Evolutionary conservation across 2,888 invertebrate genomes (phyloP).

Genomic region (Stegophylla sp.): DNA sequence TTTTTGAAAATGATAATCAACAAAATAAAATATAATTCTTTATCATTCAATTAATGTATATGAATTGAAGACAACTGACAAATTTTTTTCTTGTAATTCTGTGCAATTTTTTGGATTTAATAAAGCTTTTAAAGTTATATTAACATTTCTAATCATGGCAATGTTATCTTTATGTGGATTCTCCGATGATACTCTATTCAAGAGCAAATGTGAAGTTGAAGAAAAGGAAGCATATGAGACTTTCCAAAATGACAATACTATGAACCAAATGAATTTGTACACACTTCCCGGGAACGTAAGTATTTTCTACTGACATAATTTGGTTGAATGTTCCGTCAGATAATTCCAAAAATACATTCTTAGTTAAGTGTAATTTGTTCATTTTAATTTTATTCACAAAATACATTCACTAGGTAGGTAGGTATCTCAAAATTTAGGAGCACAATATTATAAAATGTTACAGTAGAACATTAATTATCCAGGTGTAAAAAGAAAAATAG

Average conservation of each 20-base stretch:
- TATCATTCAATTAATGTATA: slow-evolving; percentile 12
- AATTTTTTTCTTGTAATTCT: neutral
- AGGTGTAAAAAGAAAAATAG: too few species aligned
- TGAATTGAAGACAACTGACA: neutral
- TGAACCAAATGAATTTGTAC: slow-evolving; percentile 57
- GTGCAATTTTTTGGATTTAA: neutral
- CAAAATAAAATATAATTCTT: slow-evolving; percentile 12
- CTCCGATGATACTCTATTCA: slow-evolving; percentile 43
- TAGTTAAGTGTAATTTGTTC: too few species aligned
- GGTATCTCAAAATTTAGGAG: too few species aligned
- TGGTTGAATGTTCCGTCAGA: too few species aligned
- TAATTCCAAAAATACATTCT: too few species aligned
- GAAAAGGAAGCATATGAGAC: slow-evolving; percentile 50
- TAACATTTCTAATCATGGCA: slow-evolving; percentile 16
- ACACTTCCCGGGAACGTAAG: slow-evolving; percentile 53
- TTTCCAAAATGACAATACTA: slow-evolving; percentile 43
- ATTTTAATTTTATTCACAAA: too few species aligned
- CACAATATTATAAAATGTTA: too few species aligned
- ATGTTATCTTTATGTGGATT: slow-evolving; percentile 53
- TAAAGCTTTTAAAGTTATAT: neutral
- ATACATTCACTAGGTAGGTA: too few species aligned
- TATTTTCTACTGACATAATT: neutral
- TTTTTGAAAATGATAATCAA: slow-evolving; percentile 53
- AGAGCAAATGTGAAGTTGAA: slow-evolving; percentile 50
- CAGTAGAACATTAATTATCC: too few species aligned